Evolutionary conservation across 2,797 vertebrate genomes (phyloP).

Genomic region (Macrochelys suwanniensis): DNA sequence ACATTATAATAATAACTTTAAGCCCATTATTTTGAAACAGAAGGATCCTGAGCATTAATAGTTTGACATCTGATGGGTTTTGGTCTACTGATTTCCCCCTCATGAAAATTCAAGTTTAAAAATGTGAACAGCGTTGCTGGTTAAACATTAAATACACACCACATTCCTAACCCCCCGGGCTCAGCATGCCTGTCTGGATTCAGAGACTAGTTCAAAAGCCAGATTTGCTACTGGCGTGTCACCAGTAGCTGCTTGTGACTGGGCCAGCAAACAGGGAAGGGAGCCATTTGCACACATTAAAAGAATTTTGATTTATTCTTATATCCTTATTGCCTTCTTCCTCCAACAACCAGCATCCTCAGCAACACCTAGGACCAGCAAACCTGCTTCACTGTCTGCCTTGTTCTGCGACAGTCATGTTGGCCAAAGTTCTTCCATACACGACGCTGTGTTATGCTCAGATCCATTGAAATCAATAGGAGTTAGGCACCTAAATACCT

Average conservation of each 20-base stretch:
- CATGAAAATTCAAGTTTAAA: not conserved
- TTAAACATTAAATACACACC: not conserved
- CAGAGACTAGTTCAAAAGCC: not conserved
- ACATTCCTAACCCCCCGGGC: fast-evolving
- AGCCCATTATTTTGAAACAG: not conserved
- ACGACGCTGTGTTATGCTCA: not conserved
- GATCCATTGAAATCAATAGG: too few relatives aligned
- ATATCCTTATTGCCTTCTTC: not conserved
- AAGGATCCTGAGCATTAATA: too few relatives aligned
- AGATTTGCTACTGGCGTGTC: not conserved
- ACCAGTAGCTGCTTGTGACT: not conserved
- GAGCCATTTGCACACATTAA: not conserved
- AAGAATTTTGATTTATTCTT: not conserved
- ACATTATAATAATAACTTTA: not conserved
- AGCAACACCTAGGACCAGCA: not conserved
- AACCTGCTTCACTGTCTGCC: not conserved
- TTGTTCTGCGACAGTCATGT: not conserved
- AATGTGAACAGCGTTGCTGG: not conserved
- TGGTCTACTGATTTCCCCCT: not conserved
- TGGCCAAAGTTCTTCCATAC: not conserved
- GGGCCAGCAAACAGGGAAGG: not conserved
- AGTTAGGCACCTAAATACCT: too few relatives aligned
- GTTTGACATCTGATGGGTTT: not conserved
- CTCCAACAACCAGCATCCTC: not conserved
- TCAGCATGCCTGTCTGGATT: not conserved